Evolutionary conservation across 2,888 invertebrate species (phyloP), one percentile per base, ranked within the genome.

Genomic region (Cylloceria caligata): DNA sequence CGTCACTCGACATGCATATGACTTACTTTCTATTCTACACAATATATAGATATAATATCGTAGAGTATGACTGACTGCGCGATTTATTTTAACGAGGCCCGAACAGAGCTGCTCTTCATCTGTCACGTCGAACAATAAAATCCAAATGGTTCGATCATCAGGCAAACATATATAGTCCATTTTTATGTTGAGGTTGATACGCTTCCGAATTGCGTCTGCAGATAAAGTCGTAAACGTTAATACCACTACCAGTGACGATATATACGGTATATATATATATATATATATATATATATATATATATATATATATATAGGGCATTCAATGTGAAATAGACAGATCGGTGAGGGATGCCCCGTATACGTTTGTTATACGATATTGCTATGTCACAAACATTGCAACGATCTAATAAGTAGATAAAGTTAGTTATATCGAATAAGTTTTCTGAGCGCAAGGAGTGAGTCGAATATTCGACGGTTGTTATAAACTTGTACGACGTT

Each of bases 171-270:
- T 74, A 64, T 16, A 55, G 30, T 21, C 24, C 21, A 75, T 67
- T 55, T 75, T 67, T 75, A 75, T 42, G 67, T 67, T 45, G n/a
- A 57, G 42, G 27, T 75, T 13, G 11, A 65, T 42, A 39, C 9
- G 36, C 16, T 49, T 76, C 34, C 21, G 11, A 68, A 49, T 69
- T 49, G 36, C 47, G 34, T 39, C 16, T 68, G 47, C 57, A 34
- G 67, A 67, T 67, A 67, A 75, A 21, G 34, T 75, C 74, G 64
- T 64, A 64, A 64, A 74, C 39, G 73, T 75, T 75, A 49, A 74
- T 74, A 30, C 27, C 42, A 55, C 21, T 11, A 39, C 11, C 52
- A 55, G 42, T 11, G 9, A 67, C 16, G 47, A 49, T 11, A 47
- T 7, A 7, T 11, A 55, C 30, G n/a, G n/a, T 27, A 30, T 27